A percentile compares a stretch with the other conserved stretches of the same genome.
These are phyloP conservation scores for Plebejus melissa DNA, from an alignment of 2,888 invertebrate genomes.

Conservation along the genomic window DNA sequence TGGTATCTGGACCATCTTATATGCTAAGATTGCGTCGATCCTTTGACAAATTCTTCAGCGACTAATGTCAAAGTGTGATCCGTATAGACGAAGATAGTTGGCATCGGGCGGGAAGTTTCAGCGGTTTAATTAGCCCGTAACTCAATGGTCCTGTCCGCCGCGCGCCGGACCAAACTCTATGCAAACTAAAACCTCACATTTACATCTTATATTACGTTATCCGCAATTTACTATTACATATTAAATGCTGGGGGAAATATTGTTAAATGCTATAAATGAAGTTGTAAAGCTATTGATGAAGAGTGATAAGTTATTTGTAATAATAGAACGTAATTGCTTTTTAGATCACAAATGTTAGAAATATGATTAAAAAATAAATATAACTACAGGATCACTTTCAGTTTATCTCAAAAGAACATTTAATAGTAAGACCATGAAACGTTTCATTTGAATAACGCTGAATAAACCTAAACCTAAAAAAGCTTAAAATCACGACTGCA, in stretches of 20 bases:
- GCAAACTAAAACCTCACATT: conserved; percentile 29
- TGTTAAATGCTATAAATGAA: background rate
- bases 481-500: conserved; percentile 15
- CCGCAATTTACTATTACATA: conserved; percentile 24
- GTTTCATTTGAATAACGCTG: background rate
- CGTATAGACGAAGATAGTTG: conserved; percentile 43
- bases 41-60: conserved; percentile 32
- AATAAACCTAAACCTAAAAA: conserved; percentile 8
- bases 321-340: too few species aligned
- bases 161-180: conserved; percentile 28
- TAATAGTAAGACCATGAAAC: background rate
- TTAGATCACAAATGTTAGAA: too few species aligned
- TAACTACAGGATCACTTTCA: background rate
- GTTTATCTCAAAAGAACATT: background rate
- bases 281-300: background rate
- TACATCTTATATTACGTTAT: conserved; percentile 28
- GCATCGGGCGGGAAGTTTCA: conserved; percentile 55
- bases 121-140: conserved; percentile 69
- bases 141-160: conserved; percentile 61
- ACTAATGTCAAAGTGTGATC: conserved; percentile 38
- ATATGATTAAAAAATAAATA: too few species aligned
- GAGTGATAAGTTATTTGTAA: too few species aligned
- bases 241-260: conserved; percentile 6
- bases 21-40: background rate
- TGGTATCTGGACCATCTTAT: background rate